phyloP scores from a whole-genome alignment of 2,113 vertebrate genomes.

The Albula goreensis region DNA sequence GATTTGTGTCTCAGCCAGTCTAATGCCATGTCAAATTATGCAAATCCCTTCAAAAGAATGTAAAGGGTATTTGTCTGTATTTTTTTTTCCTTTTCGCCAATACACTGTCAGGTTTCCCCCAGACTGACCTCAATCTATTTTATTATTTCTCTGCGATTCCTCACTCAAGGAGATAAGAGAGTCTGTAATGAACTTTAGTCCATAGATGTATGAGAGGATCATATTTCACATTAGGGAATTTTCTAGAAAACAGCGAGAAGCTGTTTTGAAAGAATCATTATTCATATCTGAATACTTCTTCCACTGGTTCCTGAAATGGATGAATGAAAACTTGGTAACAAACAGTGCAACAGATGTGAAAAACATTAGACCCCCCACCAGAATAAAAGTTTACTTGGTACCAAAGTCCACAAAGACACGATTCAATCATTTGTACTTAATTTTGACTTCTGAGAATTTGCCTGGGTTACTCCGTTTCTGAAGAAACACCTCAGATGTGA shows the following conservation, averaged over 20 bases:
- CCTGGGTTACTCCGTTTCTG: no score
- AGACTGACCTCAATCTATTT: conserved; percentile 53
- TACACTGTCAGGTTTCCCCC: conserved; percentile 39
- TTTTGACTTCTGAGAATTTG: no score
- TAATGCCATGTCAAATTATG: conserved; percentile 78
- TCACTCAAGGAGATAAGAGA: background rate
- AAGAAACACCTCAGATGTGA: no score
- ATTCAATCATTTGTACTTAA: no score
- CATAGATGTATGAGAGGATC: background rate
- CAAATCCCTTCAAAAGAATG: conserved; percentile 70
- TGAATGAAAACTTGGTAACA: no score
- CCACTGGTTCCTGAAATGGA: no score
- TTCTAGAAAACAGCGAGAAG: background rate
- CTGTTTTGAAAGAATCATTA: no score
- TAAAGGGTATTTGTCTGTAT: conserved; percentile 66
- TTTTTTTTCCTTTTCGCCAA: conserved; percentile 36
- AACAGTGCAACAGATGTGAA: no score
- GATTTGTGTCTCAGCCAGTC: conserved; percentile 70
- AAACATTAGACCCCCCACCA: no score
- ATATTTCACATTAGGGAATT: background rate
- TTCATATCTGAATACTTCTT: background rate
- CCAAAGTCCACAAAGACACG: no score
- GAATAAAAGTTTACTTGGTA: no score
- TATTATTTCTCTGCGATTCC: conserved; percentile 33
- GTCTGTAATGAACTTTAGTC: background rate